Evolutionary conservation across 2,888 invertebrate genomes (phyloP), one percentile per base, ranked within the genome.

Genomic region (Macaria notata): DNA sequence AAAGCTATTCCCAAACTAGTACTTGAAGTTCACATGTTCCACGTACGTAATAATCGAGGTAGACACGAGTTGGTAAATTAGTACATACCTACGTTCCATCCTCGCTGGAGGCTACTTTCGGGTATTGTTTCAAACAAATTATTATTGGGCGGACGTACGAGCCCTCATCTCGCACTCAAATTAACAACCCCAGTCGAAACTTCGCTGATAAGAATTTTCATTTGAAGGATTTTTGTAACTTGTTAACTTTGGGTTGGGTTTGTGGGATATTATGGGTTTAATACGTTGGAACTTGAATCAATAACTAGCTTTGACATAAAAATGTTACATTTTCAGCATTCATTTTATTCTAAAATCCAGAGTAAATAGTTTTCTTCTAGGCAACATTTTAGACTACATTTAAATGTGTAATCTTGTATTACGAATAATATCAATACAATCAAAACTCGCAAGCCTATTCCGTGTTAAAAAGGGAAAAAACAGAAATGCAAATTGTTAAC

Each of bases 81-180:
- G 54, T 65, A 84, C 83, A 85, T 85, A 83, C 82, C 79, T 78
- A 79, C 78, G 79, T 76, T 75, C 76, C 66, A 65, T 76, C 86
- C 87, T 83, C 76, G 86, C 88, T 75, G 61, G 78, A 68, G 86
- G 88, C 82, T 65, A 76, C 68, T 70, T 73, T 71, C 69, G 68
- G 65, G 76, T 79, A 82, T 82, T 81, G 81, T 84, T 83, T 75
- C 74, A 68, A 79, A 80, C 79, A 80, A 81, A 78, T 77, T 73
- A 72, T 59, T 59, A 61, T 51, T 62, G 54, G 36, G 38, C 36
- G 58, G 39, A 56, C 39, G 44, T 46, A 46, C 39, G 49, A 36
- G 43, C 45, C 56, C 38, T 56, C 45, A 19, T 47, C 38, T 51
- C 50, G 8, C 48, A 46, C 45, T 50, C 39, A 31, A 48, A 49